Base-by-base conservation (phyloP, 2,797 vertebrate genomes). In the Aldrovandia affinis region DNA sequence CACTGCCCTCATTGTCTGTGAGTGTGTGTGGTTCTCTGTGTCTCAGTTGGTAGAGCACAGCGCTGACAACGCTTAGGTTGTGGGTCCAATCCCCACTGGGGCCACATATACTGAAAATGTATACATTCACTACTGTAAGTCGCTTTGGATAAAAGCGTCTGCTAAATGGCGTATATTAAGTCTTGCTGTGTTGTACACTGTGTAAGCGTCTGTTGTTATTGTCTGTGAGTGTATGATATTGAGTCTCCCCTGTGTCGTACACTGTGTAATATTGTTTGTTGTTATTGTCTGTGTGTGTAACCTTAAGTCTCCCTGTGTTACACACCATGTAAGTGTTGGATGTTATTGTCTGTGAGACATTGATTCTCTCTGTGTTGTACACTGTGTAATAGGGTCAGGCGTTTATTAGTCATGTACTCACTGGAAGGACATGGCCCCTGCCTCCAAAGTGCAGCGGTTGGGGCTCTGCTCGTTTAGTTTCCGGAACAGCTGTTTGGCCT, bases 401-500 rank as follows among this genome's bases (percentile, higher is more conserved):
- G 25, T 52, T 42, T 36, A 52, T 59, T 44, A 14, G 15, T 25
- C 8, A 18, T 59, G 7, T 86, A 98, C 98, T 97, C 89, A 99
- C 98, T 99, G 98, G 93, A 99, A 99, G 80, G 98, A 89, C 96
- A 99, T 96, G 42, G 97, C 92, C 6, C 97, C 98, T 0, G 98
- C 98, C 93, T 99, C 98, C 86, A 99, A 92, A 0, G 98, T 99
- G 89, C 98, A 99, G n/a, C 98, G 96, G 0, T 96, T 96, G 47
- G 98, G 98, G 83, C 98, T 99, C 89, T 99, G 98, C 68, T 99
- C 98, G n/a, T 98, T 99, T 89, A 99, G 92, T 85, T 98, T 99
- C 84, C 97, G 96, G 90, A 99, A 99, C 55, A 99, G 96, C 91
- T 99, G 98, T 91, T 99, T 99, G 0, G 98, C 98, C 87, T 99